Evolutionary conservation across 2,113 vertebrate genomes (phyloP).

Genomic region (Dolichotis patagonum): DNA sequence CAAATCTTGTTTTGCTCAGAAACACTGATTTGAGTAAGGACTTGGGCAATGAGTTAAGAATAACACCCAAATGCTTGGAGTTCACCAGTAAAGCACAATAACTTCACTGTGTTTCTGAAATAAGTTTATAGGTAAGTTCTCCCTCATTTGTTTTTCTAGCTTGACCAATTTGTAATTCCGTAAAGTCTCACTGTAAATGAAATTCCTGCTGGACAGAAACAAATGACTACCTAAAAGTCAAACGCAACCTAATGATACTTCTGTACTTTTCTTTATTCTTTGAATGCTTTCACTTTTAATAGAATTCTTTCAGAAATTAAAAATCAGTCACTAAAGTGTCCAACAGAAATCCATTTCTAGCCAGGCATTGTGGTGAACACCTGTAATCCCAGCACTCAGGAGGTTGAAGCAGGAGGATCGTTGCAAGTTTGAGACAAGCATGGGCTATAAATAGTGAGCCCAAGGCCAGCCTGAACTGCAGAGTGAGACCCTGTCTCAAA

Average conservation of each 20-base stretch:
- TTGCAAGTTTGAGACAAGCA: no score
- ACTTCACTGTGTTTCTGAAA: background rate
- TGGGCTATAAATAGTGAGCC: no score
- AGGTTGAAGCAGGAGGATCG: no score
- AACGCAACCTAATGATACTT: background rate
- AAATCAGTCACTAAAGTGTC: background rate
- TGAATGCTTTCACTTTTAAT: background rate
- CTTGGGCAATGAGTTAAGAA: background rate
- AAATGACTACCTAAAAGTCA: background rate
- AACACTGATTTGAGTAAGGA: background rate
- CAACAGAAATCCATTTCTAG: background rate
- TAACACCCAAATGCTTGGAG: background rate
- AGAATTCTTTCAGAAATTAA: background rate
- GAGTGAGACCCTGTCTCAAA: no score
- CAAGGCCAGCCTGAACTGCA: no score
- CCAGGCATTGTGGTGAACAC: no score
- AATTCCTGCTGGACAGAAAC: background rate
- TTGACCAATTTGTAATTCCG: background rate
- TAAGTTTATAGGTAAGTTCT: background rate
- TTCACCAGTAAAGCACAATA: background rate
- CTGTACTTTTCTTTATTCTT: background rate
- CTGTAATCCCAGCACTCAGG: no score
- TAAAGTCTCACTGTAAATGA: background rate
- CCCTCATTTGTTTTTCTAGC: background rate
- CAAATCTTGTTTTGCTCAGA: background rate